Base-by-base conservation (phyloP, 2,888 invertebrate genomes). In the Diaphora mendica region DNA sequence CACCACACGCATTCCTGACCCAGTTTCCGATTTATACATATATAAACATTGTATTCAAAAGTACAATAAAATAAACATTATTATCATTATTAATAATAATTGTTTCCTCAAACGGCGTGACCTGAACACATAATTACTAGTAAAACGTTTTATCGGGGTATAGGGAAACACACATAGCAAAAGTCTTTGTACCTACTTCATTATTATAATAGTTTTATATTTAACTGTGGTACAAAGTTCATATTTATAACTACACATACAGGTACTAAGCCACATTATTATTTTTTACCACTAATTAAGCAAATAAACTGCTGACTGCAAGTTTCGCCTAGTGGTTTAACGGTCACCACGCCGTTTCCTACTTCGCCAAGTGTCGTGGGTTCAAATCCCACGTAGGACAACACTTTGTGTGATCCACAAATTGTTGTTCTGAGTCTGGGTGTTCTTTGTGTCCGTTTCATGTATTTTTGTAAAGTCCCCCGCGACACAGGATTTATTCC, bases 81-180 rank as follows among this genome's bases (percentile, higher is more conserved):
- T 48, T 68, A 39, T 42, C 23, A 64, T 64, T 44, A 30, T 42
- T 72, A 59, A 44, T 51, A 39, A 20, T 33, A 68, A 69, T 64
- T 39, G 68, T 76, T 81, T 81, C 83, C 75, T 77, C 15, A 74
- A 62, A 75, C 42, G 64, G 0, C 64, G 55, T 66, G 65, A 77
- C 70, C 42, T 55, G 35, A 15, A 67, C 69, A 55, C 15, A n/a
- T 55, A 71, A 68, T 82, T 83, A 76, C 59, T 62, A 69, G 33
- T 79, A 81, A 42, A 70, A 72, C 72, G 65, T 70, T 70, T 66
- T 77, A 75, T 77, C 59, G 59, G 48, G 44, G 35, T 62, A 70
- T 11, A 83, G 72, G 76, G 64, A 78, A 79, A 79, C n/a, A 80
- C 72, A 51, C 35, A 55, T 3, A 33, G 48, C 68, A 76, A 26